Conservation (phyloP, 2,113 vertebrate species). For the Rafetus swinhoei region DNA sequence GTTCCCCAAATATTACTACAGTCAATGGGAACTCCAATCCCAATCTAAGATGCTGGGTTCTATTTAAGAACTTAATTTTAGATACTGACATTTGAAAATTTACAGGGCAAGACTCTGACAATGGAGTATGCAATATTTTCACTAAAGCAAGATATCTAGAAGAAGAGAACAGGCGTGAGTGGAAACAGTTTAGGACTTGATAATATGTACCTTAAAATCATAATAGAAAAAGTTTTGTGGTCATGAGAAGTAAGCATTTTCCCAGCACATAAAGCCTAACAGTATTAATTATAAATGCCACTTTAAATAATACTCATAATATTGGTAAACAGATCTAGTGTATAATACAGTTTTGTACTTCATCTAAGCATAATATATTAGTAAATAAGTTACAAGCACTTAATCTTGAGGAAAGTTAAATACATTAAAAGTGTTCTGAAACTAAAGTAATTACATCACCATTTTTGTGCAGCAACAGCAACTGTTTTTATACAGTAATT, state of each 20-base stretch:
- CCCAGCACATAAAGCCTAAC: conserved; percentile 29
- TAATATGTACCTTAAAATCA: conserved; percentile 35
- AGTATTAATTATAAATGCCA: conserved; percentile 69
- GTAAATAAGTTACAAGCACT: conserved; percentile 36
- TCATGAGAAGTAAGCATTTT: neutral
- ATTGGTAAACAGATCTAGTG: conserved; percentile 57
- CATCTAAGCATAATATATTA: accelerated
- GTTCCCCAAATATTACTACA: neutral
- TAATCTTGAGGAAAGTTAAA: conserved; percentile 37
- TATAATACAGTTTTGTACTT: conserved; percentile 57
- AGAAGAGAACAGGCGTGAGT: neutral
- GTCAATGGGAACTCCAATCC: neutral
- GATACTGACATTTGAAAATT: neutral
- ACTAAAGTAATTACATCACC: conserved; percentile 47
- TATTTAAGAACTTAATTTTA: neutral
- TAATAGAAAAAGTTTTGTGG: conserved; percentile 43
- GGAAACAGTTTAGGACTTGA: neutral
- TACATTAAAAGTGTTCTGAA: conserved; percentile 39
- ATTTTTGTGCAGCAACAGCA: conserved; percentile 18
- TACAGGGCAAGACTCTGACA: neutral
- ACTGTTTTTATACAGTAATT: conserved; percentile 36
- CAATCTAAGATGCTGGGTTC: neutral
- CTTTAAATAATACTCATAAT: conserved; percentile 49
- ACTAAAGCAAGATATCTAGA: neutral
- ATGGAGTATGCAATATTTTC: accelerated